phyloP scores from a whole-genome alignment of 2,797 vertebrate species.

The Catharus ustulatus region DNA sequence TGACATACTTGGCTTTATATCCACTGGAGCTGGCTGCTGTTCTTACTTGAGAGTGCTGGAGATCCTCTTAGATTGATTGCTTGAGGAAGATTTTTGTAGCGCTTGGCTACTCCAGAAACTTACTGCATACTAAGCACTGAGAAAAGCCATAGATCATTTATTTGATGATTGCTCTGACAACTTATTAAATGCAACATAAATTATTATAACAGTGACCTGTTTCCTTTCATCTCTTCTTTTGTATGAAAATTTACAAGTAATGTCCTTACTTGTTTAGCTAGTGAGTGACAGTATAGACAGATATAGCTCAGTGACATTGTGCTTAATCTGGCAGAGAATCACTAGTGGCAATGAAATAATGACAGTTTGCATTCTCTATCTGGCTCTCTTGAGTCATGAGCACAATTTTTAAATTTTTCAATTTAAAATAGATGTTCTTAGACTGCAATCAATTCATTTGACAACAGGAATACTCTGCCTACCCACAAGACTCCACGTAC shows the following conservation, averaged over 20 bases:
- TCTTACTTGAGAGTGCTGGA: background rate
- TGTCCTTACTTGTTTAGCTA: background rate
- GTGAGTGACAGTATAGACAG: background rate
- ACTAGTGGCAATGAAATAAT: background rate
- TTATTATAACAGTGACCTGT: background rate
- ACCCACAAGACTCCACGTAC: background rate
- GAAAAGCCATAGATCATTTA: background rate
- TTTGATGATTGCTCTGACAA: background rate
- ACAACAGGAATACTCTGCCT: background rate
- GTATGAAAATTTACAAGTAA: background rate
- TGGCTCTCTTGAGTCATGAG: background rate
- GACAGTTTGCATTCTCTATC: background rate
- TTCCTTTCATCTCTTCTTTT: background rate
- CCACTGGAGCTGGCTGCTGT: background rate
- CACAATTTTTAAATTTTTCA: background rate
- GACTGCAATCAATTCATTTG: background rate
- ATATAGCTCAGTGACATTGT: background rate
- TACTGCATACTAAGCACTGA: background rate
- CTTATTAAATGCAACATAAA: background rate
- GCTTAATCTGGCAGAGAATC: background rate
- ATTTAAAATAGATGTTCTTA: background rate
- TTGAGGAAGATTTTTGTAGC: background rate
- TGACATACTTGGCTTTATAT: background rate
- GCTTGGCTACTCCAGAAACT: background rate
- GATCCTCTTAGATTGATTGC: background rate